Base-by-base conservation (phyloP, 1,140 invertebrate species). In the Papilio glaucus region DNA sequence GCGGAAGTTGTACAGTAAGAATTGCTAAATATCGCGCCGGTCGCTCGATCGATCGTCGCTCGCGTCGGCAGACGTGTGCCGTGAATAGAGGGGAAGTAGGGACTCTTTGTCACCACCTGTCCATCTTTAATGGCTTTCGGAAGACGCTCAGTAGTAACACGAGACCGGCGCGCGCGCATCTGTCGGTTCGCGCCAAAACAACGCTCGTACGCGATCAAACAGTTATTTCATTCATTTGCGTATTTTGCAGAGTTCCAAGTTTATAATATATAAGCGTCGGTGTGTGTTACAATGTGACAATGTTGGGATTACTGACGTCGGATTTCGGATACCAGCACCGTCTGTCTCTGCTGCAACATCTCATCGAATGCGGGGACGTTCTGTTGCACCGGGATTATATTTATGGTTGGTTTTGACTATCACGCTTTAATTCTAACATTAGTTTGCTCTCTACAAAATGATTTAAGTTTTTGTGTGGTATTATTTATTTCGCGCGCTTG, bases 31-130 rank as follows among this genome's bases (percentile, higher is more conserved):
- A 63, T 39, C 63, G 63, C 63, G 57, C 68, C 21, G 62, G 72
- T 83, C 73, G 73, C 6, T 45, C 78, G 72, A 85, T 61, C 24
- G 63, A 77, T 84, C 78, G 78, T 24, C 39, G 68, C 72, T 83
- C 72, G 72, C 73, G 77, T 84, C 71, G 78, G 42, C 72, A 72
- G 73, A 76, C 74, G 68, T 71, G 77, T 72, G 33, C 70, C 37
- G 75, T 69, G 62, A 70, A 79, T 79, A 77, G 78, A 86, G 83
- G 87, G 88, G 87, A 88, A 89, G 87, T 85, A 82, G 84, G 81
- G 77, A 72, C 79, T 87, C 83, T 80, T 88, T 86, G 87, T 89
- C 88, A 88, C 85, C 89, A 90, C 90, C 88, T 91, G 88, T 88
- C 88, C 72, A 77, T 81, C 71, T 77, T 83, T 89, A 89, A 87